Percentiles rank a stretch among this genome's conserved stretches.
phyloP scores from a whole-genome alignment of 1,140 invertebrate genomes.

The Antheraea pernyi region DNA sequence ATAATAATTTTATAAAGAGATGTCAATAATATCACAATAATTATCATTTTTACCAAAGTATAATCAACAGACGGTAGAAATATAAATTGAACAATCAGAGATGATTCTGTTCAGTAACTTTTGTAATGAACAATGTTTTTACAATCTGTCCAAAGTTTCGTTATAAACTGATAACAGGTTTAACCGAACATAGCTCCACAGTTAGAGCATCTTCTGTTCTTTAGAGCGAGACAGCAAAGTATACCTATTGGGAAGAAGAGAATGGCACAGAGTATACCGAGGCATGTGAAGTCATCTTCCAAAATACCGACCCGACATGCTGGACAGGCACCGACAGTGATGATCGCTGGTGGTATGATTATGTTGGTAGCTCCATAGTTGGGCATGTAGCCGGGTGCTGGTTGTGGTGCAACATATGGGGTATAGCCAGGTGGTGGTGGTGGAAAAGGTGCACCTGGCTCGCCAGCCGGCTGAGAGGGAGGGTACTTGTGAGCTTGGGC shows the following conservation, averaged over 20 bases:
- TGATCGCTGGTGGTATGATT: constrained; percentile 69
- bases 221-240: constrained; percentile 88
- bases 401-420: constrained; percentile 44
- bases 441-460: constrained; percentile 38
- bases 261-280: constrained; percentile 91
- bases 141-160: not conserved
- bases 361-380: constrained; percentile 79
- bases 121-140: not conserved
- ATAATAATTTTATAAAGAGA: too few species aligned
- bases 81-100: not conserved
- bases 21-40: too few species aligned
- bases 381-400: constrained; percentile 50
- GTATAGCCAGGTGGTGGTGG: constrained; percentile 64
- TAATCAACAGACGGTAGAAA: not conserved
- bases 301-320: constrained; percentile 90
- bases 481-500: constrained; percentile 25
- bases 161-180: constrained; percentile 18
- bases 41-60: not conserved
- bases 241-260: constrained; percentile 92
- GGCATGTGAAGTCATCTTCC: constrained; percentile 91
- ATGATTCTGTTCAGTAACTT: not conserved
- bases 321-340: constrained; percentile 87
- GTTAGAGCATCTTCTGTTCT: constrained; percentile 89
- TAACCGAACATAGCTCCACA: constrained; percentile 90
- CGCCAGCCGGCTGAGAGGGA: constrained; percentile 30